Base-by-base conservation (phyloP, 2,113 vertebrate genomes). In the Mesocricetus auratus region DNA sequence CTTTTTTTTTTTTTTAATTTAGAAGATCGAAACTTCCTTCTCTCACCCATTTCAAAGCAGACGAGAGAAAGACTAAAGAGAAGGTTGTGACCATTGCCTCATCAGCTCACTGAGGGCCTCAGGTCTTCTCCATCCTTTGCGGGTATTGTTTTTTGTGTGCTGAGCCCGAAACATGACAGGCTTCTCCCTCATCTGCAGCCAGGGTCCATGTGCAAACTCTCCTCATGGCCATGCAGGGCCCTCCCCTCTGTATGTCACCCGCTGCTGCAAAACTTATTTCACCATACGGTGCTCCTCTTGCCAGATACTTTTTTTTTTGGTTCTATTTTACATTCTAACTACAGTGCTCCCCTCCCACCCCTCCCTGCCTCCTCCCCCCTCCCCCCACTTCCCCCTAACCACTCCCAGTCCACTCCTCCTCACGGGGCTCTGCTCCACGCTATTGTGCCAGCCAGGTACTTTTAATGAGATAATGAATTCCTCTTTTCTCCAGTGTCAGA, bases 231-330 rank as follows among this genome's bases (percentile, higher is more conserved):
- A 1, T 42, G 50, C 19, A 58, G n/a, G n/a, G n/a, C n/a, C n/a
- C n/a, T n/a, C n/a, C 45, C 71, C 31, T 75, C 85, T 79, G 71
- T 50, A 81, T 1, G 10, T 66, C 36, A 17, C 21, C 62, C 31
- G 69, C 29, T 93, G 56, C 42, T 94, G 66, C 78, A 66, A 68
- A 66, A 81, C n/a, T 92, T 71, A 71, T 82, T 88, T 89, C 94
- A 93, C 62, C 71, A 9, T n/a, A 64, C 11, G 78, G 22, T 3
- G 31, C 16, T 45, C 2, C 10, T 3, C 58, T 50, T 78, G 9
- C 56, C 60, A 75, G 39, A 71, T 4, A 16, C 0, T 69, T 87
- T 95, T 24, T 53, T 7, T 10, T n/a, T n/a, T n/a, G 12, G 12
- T 53, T 53, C 50, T 53, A 53, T 53, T 53, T 53, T 53, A 53